These are phyloP conservation scores for Drosophila sturtevanti DNA, from an alignment of 1,140 invertebrate species.

Conservation along the genomic window DNA sequence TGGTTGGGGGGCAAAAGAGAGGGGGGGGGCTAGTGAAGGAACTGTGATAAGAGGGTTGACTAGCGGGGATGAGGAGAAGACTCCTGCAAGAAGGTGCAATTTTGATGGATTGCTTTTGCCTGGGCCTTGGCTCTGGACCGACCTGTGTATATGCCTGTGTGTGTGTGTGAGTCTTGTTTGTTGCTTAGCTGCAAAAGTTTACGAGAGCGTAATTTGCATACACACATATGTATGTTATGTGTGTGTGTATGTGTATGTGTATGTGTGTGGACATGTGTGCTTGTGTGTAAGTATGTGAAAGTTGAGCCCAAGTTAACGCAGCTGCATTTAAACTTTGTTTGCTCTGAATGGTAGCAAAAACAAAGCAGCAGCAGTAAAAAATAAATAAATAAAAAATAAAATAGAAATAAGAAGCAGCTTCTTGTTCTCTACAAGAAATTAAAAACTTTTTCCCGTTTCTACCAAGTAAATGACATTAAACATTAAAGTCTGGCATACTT, in stretches of 20 bases:
- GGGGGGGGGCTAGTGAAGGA: background rate
- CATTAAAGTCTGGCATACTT: slow-evolving; percentile 61
- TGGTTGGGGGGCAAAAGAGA: slow-evolving; percentile 10
- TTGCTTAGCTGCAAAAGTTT: slow-evolving; percentile 80
- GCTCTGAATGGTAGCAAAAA: slow-evolving; percentile 34
- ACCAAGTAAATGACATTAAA: slow-evolving; percentile 56
- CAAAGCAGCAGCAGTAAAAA: background rate
- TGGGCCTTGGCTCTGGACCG: slow-evolving; percentile 16
- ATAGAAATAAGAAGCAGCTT: slow-evolving; percentile 12
- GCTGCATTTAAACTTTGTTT: slow-evolving; percentile 75
- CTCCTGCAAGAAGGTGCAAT: slow-evolving; percentile 81
- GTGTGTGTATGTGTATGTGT: slow-evolving; percentile 15
- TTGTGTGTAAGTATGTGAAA: slow-evolving; percentile 34
- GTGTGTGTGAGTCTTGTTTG: slow-evolving; percentile 66
- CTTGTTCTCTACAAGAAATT: slow-evolving; percentile 52
- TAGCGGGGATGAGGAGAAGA: slow-evolving; percentile 5
- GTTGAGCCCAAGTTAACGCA: slow-evolving; percentile 70
- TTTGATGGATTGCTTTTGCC: slow-evolving; percentile 82
- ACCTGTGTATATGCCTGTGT: slow-evolving; percentile 41
- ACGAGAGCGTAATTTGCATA: slow-evolving; percentile 55
- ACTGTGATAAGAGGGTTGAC: no score
- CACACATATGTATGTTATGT: slow-evolving; percentile 46
- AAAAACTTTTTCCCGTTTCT: slow-evolving; percentile 47
- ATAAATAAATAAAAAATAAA: background rate
- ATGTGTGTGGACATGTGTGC: slow-evolving; percentile 13